These are phyloP conservation scores for Craseonycteris thonglongyai DNA, from an alignment of 2,113 vertebrate genomes.

Conservation along the genomic window DNA sequence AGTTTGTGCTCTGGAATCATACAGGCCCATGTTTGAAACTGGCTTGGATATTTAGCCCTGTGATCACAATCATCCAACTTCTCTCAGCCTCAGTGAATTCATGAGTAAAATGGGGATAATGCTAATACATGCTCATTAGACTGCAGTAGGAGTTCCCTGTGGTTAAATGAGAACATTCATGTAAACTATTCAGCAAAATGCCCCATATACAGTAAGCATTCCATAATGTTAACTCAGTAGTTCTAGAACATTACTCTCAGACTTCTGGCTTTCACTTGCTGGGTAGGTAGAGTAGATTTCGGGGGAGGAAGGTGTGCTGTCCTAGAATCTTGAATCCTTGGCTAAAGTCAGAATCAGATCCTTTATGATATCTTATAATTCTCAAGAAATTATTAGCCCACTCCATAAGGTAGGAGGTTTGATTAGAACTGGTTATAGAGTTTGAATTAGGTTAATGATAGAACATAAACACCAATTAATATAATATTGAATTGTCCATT, in stretches of 20 bases:
- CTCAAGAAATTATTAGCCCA: background rate
- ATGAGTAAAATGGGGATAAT: background rate
- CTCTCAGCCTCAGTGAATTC: background rate
- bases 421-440: background rate
- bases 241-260: background rate
- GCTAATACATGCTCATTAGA: background rate
- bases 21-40: background rate
- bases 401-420: background rate
- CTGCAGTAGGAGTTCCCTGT: background rate
- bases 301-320: background rate
- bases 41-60: background rate
- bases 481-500: background rate
- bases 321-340: background rate
- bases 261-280: background rate
- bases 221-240: background rate
- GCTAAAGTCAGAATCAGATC: background rate
- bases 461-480: background rate
- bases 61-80: background rate
- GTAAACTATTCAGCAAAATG: background rate
- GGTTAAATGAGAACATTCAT: background rate
- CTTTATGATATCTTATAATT: background rate
- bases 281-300: background rate
- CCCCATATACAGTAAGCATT: background rate
- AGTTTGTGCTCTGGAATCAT: background rate
- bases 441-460: background rate